These are phyloP conservation scores for Apolygus lucorum DNA, from an alignment of 1,140 invertebrate species.

Conservation along the genomic window DNA sequence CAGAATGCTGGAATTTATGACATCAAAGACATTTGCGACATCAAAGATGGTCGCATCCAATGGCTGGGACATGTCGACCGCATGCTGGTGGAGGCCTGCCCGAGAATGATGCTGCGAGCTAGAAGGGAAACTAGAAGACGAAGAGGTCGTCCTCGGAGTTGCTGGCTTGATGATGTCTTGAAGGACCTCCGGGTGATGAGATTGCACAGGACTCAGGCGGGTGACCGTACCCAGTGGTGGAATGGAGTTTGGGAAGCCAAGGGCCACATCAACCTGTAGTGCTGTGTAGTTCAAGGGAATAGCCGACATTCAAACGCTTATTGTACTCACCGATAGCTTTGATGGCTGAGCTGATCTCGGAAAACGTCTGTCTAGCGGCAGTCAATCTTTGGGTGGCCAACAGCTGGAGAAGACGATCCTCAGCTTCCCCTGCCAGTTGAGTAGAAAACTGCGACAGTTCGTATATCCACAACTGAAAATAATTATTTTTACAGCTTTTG, in stretches of 20 bases:
- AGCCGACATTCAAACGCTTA: neutral
- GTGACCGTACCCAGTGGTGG: no score
- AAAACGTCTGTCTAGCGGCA: neutral
- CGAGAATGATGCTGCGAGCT: neutral
- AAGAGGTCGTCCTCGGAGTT: no score
- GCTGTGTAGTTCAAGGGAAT: neutral
- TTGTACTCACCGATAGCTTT: slow-evolving; percentile 2
- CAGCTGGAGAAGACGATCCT: neutral
- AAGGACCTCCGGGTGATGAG: no score
- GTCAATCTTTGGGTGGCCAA: neutral
- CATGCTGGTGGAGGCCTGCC: no score
- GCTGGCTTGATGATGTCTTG: no score
- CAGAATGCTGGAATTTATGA: neutral
- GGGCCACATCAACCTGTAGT: no score
- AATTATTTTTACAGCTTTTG: neutral
- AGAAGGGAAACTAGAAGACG: no score
- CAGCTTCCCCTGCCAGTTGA: neutral
- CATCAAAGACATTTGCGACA: neutral
- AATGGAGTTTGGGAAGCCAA: no score
- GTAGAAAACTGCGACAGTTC: slow-evolving; percentile 1
- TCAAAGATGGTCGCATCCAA: no score
- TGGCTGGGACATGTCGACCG: no score
- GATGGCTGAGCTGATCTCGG: neutral
- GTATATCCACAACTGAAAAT: slow-evolving; percentile 20
- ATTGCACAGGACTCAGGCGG: no score